Base-by-base conservation (phyloP, 2,113 vertebrate genomes). In the Miniopterus natalensis region DNA sequence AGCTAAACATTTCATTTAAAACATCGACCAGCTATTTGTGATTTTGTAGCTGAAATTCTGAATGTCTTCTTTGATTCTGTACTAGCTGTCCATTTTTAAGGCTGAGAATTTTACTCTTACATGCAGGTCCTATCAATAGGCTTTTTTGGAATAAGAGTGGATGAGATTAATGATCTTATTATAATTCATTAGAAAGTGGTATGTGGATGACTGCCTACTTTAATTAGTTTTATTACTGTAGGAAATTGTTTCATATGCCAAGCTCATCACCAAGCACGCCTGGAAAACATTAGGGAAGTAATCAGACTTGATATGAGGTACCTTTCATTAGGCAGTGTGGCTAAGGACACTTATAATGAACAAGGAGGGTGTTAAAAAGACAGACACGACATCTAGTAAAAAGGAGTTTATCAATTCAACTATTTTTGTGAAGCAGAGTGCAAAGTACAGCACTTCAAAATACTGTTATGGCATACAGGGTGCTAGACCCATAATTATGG, bases 211-310 rank as follows among this genome's bases (percentile, higher is more conserved):
- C 97, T 98, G 98, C 98, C 97, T 97, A 97, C 97, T 98, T 98
- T 98, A 98, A 99, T 99, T 98, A 98, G 97, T 97, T 98, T 98
- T 98, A 98, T 98, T 98, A 98, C 97, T 94, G 95, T 92, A 98
- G 98, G 98, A 99, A 98, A 99, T 98, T 98, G 97, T 98, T 98
- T 99, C 96, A 98, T 98, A 98, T 98, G 97, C 97, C 98, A 98
- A 96, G 70, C 96, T 98, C 96, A 98, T 98, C 98, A 97, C 92
- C 95, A 97, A 97, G 98, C 98, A 98, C 17, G 97, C 88, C 97
- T 98, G 96, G 98, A 98, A 98, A 98, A 98, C 97, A 98, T 97
- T 88, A 98, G 21, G 97, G 94, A 53, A 89, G 94, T 97, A 98
- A 98, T 98, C 97, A 98, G 96, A 97, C 90, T 97, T 97, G 94